These are phyloP conservation scores for Endotricha flammealis DNA, from an alignment of 2,888 invertebrate species.

Conservation along the genomic window DNA sequence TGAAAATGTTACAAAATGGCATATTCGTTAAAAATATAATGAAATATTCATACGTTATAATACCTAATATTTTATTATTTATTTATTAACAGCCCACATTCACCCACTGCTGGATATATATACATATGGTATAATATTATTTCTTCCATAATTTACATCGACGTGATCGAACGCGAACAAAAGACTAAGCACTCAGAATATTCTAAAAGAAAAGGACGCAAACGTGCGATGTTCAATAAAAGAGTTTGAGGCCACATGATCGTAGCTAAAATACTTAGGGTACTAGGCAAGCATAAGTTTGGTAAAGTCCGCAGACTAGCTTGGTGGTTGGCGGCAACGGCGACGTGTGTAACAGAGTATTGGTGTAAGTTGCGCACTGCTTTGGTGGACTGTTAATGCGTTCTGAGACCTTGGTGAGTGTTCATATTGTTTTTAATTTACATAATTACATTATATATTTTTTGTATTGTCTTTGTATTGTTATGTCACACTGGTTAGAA, in stretches of 20 bases:
- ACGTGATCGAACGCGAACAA: no score
- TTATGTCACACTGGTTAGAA: slow-evolving; percentile 26
- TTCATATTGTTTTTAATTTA: slow-evolving; percentile 71
- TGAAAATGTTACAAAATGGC: no score
- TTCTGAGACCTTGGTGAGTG: slow-evolving; percentile 73
- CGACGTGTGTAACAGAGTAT: slow-evolving; percentile 68
- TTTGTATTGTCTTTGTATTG: slow-evolving; percentile 40
- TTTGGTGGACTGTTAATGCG: slow-evolving; percentile 77
- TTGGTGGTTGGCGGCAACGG: slow-evolving; percentile 69
- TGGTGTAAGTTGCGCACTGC: slow-evolving; percentile 76
- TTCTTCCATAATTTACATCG: no score
- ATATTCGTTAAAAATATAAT: no score
- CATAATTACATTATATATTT: slow-evolving; percentile 36
- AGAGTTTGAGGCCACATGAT: slow-evolving; percentile 50
- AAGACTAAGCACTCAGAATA: no score
- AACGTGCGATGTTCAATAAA: no score
- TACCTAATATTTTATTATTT: no score
- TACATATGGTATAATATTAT: no score
- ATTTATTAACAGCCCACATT: no score
- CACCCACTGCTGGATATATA: no score
- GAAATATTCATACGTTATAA: no score
- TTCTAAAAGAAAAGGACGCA: no score
- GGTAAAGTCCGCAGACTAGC: slow-evolving; percentile 72
- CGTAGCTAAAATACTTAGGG: slow-evolving; percentile 61
- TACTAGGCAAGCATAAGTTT: slow-evolving; percentile 71